phyloP scores from a whole-genome alignment of 2,888 invertebrate genomes.

The Dryobota labecula region DNA sequence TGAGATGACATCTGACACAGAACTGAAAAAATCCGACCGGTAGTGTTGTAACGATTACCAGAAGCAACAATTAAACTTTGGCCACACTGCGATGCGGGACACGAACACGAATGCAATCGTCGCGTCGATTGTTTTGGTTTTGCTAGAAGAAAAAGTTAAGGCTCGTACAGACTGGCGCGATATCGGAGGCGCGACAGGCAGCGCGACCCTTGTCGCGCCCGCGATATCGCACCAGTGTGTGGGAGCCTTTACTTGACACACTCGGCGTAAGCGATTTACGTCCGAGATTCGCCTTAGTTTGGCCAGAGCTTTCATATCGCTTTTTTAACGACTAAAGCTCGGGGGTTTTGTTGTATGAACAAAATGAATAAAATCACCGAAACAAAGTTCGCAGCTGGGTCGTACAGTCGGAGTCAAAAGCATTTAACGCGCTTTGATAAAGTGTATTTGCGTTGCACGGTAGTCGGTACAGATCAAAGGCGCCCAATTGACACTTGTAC shows the following conservation, averaged over 20 bases:
- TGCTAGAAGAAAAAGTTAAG: too few species aligned
- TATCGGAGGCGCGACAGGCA: too few species aligned
- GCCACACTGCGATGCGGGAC: neutral
- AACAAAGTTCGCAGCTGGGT: constrained; percentile 14
- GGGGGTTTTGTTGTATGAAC: neutral
- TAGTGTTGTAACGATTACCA: neutral
- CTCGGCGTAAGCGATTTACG: neutral
- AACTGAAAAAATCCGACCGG: too few species aligned
- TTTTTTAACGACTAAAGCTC: neutral
- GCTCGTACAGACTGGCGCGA: too few species aligned
- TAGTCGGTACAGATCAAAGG: constrained; percentile 12
- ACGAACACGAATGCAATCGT: too few species aligned
- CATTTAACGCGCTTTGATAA: constrained; percentile 5
- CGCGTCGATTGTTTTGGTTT: neutral
- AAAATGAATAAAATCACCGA: constrained; percentile 18
- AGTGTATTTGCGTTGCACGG: constrained; percentile 8
- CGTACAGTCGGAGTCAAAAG: neutral
- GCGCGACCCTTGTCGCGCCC: too few species aligned
- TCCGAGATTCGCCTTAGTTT: neutral
- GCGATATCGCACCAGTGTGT: too few species aligned
- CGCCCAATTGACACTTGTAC: neutral
- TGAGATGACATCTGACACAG: neutral
- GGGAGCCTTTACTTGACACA: neutral
- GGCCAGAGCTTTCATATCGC: neutral
- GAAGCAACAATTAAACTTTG: neutral